Conservation (phyloP, 2,797 vertebrate species). For the Micrastur ruficollis region DNA sequence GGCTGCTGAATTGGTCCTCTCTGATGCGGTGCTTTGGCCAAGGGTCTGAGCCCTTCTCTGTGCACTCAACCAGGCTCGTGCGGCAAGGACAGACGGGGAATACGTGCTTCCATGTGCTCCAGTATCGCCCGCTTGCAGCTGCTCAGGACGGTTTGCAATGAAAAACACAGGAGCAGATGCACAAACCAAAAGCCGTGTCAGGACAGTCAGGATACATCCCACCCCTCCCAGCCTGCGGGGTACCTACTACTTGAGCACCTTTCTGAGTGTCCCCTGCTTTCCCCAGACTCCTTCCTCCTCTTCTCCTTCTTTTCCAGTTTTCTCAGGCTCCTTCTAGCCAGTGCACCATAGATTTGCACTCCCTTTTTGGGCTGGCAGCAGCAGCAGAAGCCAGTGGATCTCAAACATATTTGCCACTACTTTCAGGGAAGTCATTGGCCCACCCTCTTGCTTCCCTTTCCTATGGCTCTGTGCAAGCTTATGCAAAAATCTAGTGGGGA, state of each 20-base stretch:
- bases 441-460: background rate
- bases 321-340: background rate
- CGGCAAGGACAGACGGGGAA: background rate
- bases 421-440: background rate
- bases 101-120: background rate
- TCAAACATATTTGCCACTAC: background rate
- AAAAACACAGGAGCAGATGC: background rate
- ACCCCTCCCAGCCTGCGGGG: background rate
- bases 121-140: background rate
- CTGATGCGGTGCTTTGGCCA: background rate
- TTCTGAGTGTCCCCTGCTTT: background rate
- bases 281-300: too few relatives aligned
- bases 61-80: background rate
- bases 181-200: background rate
- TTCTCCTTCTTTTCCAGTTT: background rate
- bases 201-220: background rate
- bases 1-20: background rate
- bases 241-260: background rate
- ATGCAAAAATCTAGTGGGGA: background rate
- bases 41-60: background rate
- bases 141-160: background rate
- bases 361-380: background rate
- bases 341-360: background rate
- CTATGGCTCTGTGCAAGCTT: background rate
- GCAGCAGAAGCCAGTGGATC: background rate